A percentile compares a stretch with the other conserved stretches of the same genome.
These are phyloP conservation scores for Drosophila sturtevanti DNA, from an alignment of 1,140 invertebrate genomes.

Conservation along the genomic window DNA sequence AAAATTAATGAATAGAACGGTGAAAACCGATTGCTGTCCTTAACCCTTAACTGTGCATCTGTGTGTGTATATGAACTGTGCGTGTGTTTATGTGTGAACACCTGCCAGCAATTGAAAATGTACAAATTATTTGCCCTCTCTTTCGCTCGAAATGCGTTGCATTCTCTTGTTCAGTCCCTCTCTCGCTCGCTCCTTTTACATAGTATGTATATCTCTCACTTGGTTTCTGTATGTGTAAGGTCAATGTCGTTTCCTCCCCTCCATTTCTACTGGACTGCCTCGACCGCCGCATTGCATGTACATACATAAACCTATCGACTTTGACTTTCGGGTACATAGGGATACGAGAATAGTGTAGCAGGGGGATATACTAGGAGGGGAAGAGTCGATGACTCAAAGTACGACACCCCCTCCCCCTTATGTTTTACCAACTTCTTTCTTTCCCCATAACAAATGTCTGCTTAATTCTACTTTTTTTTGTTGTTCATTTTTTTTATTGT, in stretches of 20 bases:
- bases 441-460: neutral
- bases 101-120: conserved; percentile 14
- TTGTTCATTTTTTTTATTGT: conserved; percentile 57
- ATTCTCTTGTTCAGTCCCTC: conserved; percentile 29
- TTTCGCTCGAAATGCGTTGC: neutral
- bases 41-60: neutral
- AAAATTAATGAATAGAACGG: neutral
- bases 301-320: conserved; percentile 6
- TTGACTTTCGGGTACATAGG: conserved; percentile 5
- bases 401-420: neutral
- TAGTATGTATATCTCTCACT: conserved; percentile 8
- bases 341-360: neutral
- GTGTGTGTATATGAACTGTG: neutral
- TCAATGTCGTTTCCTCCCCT: conserved; percentile 75
- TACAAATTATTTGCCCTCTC: conserved; percentile 10
- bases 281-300: conserved; percentile 1
- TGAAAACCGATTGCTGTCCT: neutral
- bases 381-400: conserved; percentile 13
- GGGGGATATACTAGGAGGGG: neutral
- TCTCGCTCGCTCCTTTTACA: conserved; percentile 38
- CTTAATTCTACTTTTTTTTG: conserved; percentile 11
- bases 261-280: conserved; percentile 1
- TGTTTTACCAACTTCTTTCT: neutral
- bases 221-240: conserved; percentile 52
- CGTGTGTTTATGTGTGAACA: conserved; percentile 5